phyloP scores from a whole-genome alignment of 2,888 invertebrate genomes.

The Arctia plantaginis region DNA sequence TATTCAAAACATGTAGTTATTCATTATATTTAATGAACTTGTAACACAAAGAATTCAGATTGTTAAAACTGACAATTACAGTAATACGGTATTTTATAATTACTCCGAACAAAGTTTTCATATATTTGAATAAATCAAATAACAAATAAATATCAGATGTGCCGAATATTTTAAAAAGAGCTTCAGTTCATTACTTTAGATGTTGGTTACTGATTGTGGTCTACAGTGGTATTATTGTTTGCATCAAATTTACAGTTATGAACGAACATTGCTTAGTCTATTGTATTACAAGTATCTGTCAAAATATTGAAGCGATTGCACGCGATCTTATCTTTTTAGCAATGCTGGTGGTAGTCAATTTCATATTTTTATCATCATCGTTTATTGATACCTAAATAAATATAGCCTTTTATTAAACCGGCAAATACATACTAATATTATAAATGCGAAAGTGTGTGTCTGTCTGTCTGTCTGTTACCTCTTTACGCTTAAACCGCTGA shows the following conservation, averaged over 20 bases:
- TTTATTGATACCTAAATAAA: constrained; percentile 36
- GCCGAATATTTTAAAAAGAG: constrained; percentile 24
- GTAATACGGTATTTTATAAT: constrained; percentile 40
- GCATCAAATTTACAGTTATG: constrained; percentile 57
- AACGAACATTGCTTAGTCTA: constrained; percentile 43
- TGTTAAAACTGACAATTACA: constrained; percentile 29
- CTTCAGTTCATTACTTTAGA: constrained; percentile 43
- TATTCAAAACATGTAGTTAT: constrained; percentile 34
- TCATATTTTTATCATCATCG: constrained; percentile 22
- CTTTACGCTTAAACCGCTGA: no score
- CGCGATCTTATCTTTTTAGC: constrained; percentile 36
- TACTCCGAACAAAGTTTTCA: constrained; percentile 33
- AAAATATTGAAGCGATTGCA: constrained; percentile 46
- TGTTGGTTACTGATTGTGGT: constrained; percentile 45
- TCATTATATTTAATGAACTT: constrained; percentile 31
- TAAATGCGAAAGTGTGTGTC: no score
- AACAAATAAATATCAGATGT: constrained; percentile 33
- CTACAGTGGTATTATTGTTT: constrained; percentile 61
- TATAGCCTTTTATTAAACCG: constrained; percentile 54
- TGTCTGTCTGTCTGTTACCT: no score
- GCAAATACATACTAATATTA: no score
- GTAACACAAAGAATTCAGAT: constrained; percentile 39
- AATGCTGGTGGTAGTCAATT: constrained; percentile 33
- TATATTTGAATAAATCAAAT: constrained; percentile 17
- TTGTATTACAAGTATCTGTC: constrained; percentile 58